Evolutionary conservation across 2,797 vertebrate species (phyloP).

Genomic region (Acanthornis magna): DNA sequence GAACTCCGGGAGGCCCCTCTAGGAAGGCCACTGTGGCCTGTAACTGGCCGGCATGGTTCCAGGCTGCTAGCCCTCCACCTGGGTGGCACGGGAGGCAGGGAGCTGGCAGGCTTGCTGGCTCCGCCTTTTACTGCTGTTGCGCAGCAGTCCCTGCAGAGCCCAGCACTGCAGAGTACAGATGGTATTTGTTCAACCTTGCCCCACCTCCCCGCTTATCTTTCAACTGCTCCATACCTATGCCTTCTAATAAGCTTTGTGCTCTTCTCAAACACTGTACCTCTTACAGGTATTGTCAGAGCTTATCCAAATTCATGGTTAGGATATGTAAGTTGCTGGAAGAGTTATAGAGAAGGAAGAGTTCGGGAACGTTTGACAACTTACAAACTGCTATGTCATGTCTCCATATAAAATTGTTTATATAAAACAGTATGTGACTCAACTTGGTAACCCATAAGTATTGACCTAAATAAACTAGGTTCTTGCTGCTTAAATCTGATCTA

Average conservation of each 20-base stretch:
- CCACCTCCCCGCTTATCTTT: constrained; percentile 47
- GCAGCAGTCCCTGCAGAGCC: constrained; percentile 59
- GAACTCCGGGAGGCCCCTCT: neutral
- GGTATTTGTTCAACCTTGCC: constrained; percentile 58
- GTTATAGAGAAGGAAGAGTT: neutral
- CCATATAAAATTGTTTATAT: neutral
- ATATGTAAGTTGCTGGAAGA: neutral
- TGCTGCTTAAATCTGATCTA: neutral
- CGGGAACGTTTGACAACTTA: neutral
- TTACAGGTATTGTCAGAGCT: neutral
- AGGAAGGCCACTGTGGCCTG: neutral
- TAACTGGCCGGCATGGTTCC: fast-evolving
- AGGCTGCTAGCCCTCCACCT: neutral
- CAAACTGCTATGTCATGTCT: neutral
- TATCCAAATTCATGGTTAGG: neutral
- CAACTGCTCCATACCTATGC: neutral
- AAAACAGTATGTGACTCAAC: neutral
- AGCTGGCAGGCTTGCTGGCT: neutral
- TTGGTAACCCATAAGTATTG: neutral
- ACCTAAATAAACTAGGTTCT: neutral
- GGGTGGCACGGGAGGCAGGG: neutral
- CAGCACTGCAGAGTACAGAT: constrained; percentile 39
- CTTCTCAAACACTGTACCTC: neutral
- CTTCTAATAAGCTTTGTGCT: neutral
- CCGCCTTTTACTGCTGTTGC: constrained; percentile 56